Percentiles rank a stretch among this genome's conserved stretches.
These are phyloP conservation scores for Megaleporinus macrocephalus DNA, from an alignment of 2,113 vertebrate species.

Conservation along the genomic window DNA sequence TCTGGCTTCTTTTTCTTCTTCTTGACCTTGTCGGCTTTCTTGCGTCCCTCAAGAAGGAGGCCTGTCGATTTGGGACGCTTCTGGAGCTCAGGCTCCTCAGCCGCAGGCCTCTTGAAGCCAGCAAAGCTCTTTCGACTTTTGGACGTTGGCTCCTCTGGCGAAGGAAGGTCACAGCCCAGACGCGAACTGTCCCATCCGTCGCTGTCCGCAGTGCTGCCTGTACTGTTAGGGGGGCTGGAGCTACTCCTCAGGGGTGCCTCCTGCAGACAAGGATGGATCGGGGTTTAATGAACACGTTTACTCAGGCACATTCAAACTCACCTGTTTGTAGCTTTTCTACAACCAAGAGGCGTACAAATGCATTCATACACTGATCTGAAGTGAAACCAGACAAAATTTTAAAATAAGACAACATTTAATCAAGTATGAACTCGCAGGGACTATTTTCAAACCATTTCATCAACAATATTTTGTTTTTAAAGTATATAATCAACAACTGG, in stretches of 20 bases:
- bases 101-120: constrained; percentile 74
- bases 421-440: neutral
- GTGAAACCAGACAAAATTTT: too few relatives aligned
- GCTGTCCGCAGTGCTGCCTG: constrained; percentile 92
- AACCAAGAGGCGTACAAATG: neutral
- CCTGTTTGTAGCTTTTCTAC: neutral
- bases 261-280: constrained; percentile 69
- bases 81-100: constrained; percentile 54
- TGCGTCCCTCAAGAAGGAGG: constrained; percentile 79
- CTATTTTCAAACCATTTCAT: neutral
- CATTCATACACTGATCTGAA: too few relatives aligned
- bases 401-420: too few relatives aligned
- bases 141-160: constrained; percentile 72
- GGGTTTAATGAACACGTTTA: neutral
- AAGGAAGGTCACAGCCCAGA: constrained; percentile 69
- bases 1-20: constrained; percentile 84
- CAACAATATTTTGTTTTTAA: too few relatives aligned
- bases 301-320: neutral
- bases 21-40: constrained; percentile 89
- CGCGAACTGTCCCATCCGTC: constrained; percentile 88
- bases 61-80: constrained; percentile 75
- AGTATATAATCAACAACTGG: too few relatives aligned
- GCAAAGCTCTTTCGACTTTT: constrained; percentile 81
- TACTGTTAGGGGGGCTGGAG: constrained; percentile 96
- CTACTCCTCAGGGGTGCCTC: constrained; percentile 87